Evolutionary conservation across 2,888 invertebrate species (phyloP).

Genomic region (Perizoma affinitatum): DNA sequence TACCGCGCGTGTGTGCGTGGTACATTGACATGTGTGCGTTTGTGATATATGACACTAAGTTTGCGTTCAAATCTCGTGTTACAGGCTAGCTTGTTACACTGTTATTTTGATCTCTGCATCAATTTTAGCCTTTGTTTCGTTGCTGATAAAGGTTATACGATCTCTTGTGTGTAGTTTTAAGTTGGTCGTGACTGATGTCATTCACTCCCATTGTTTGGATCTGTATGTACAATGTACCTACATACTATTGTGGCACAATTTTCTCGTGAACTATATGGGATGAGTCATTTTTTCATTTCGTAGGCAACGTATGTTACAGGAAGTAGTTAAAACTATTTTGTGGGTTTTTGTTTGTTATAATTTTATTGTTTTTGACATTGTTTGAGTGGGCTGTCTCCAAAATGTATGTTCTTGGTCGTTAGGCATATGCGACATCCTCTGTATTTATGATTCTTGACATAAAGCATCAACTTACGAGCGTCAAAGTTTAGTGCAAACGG

Average conservation of each 20-base stretch:
- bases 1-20: constrained; percentile 10
- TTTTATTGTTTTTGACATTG: constrained; percentile 55
- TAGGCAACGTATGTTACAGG: constrained; percentile 45
- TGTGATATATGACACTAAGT: constrained; percentile 40
- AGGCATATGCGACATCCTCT: constrained; percentile 33
- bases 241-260: constrained; percentile 49
- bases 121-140: constrained; percentile 48
- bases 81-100: constrained; percentile 15
- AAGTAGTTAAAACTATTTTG: constrained; percentile 56
- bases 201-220: constrained; percentile 50
- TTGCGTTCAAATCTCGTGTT: constrained; percentile 41
- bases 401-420: constrained; percentile 44
- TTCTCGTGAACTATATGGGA: constrained; percentile 64
- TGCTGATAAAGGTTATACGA: constrained; percentile 11
- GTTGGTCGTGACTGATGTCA: constrained; percentile 52
- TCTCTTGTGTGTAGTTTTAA: constrained; percentile 18
- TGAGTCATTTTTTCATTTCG: constrained; percentile 42
- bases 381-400: constrained; percentile 40
- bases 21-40: constrained; percentile 19
- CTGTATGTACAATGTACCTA: constrained; percentile 7
- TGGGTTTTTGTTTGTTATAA: constrained; percentile 51
- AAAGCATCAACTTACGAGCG: too few species aligned
- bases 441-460: constrained; percentile 10
- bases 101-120: constrained; percentile 1
- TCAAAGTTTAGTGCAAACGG: too few species aligned